Evolutionary conservation across 2,888 invertebrate species (phyloP).

Genomic region (Mellilla xanthometata): DNA sequence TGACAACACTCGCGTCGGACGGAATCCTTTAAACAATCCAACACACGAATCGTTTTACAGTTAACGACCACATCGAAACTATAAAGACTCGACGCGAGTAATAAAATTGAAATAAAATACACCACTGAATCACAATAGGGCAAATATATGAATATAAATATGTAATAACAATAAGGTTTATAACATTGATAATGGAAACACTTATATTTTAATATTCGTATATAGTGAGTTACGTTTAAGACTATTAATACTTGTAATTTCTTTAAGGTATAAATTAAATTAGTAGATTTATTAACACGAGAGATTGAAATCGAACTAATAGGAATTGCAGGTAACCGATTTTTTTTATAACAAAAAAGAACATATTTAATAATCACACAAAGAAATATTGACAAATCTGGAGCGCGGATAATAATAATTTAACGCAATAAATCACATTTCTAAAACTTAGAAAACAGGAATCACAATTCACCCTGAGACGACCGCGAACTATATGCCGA

Average conservation of each 20-base stretch:
- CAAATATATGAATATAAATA: conserved; percentile 31
- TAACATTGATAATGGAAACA: conserved; percentile 3
- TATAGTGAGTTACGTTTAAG: too few relatives aligned
- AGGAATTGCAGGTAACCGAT: too few relatives aligned
- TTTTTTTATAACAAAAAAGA: too few relatives aligned
- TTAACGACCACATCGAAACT: conserved; percentile 26
- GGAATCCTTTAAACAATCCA: conserved; percentile 21
- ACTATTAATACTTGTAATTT: too few relatives aligned
- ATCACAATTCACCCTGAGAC: conserved; percentile 32
- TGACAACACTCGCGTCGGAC: conserved; percentile 27
- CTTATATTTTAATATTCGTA: conserved; percentile 1
- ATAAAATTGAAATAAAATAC: conserved; percentile 38
- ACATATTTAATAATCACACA: conserved; percentile 7
- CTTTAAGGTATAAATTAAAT: too few relatives aligned
- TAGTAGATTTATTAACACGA: too few relatives aligned
- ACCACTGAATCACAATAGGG: conserved; percentile 34
- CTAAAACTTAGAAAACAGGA: conserved; percentile 36
- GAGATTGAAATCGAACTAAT: too few relatives aligned
- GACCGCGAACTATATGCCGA: conserved; percentile 43
- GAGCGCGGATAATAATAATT: conserved; percentile 8
- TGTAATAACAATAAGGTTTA: conserved; percentile 29
- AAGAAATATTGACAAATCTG: conserved; percentile 4
- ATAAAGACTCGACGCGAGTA: conserved; percentile 22
- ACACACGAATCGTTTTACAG: conserved; percentile 25
- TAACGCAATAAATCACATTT: conserved; percentile 26